phyloP scores from a whole-genome alignment of 2,797 vertebrate genomes.

The Argyrosomus regius region DNA sequence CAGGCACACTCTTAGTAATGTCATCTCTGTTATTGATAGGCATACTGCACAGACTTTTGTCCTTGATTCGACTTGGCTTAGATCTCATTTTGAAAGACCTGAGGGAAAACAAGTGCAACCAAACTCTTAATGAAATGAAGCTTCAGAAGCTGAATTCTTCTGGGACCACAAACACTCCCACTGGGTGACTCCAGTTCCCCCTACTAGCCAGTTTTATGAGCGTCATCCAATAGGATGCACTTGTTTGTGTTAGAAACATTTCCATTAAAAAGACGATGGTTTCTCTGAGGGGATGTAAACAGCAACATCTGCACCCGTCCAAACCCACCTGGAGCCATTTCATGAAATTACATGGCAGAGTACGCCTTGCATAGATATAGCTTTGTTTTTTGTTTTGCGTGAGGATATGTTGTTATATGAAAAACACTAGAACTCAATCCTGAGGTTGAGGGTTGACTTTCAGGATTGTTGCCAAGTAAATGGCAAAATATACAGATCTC shows the following conservation, averaged over 20 bases:
- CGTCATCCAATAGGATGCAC: constrained; percentile 16
- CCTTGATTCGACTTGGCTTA: constrained; percentile 27
- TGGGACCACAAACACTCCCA: constrained; percentile 39
- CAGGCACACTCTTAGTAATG: neutral
- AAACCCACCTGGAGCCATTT: constrained; percentile 49
- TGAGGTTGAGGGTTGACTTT: neutral
- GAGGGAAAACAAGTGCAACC: constrained; percentile 33
- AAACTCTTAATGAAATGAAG: constrained; percentile 41
- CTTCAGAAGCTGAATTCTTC: constrained; percentile 40
- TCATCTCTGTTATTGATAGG: constrained; percentile 8
- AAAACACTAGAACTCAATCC: neutral
- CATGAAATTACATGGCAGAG: constrained; percentile 30
- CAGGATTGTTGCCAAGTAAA: neutral
- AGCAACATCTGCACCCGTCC: constrained; percentile 19
- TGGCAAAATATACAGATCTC: neutral
- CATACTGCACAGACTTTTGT: constrained; percentile 4
- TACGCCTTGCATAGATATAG: neutral
- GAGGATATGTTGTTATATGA: neutral
- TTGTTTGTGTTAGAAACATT: constrained; percentile 21
- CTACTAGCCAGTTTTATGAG: constrained; percentile 14
- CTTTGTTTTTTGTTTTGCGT: constrained; percentile 19
- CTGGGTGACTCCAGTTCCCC: constrained; percentile 1
- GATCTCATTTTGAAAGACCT: constrained; percentile 39
- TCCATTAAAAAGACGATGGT: constrained; percentile 39
- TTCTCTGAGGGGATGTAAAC: constrained; percentile 24